Evolutionary conservation across 1,140 invertebrate species (phyloP).

Genomic region (Penaeus chinensis): DNA sequence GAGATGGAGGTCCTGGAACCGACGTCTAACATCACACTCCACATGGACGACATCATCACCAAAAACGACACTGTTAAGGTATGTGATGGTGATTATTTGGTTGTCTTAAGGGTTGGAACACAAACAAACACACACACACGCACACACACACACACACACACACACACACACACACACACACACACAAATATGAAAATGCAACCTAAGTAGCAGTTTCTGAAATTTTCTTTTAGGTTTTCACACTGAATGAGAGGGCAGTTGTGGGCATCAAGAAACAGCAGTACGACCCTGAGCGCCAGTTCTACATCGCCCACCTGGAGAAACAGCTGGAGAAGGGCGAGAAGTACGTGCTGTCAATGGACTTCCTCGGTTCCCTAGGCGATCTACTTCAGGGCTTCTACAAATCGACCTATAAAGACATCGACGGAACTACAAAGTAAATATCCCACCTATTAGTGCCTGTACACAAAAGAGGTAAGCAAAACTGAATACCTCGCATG

Average conservation of each 20-base stretch:
- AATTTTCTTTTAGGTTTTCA: too few relatives aligned
- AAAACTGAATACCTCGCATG: not conserved
- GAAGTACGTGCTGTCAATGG: constrained; percentile 42
- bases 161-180: too few relatives aligned
- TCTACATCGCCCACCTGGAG: constrained; percentile 77
- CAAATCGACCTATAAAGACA: constrained; percentile 34
- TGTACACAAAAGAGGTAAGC: not conserved
- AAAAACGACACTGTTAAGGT: constrained; percentile 28
- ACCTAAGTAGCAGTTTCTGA: too few relatives aligned
- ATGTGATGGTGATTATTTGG: not conserved
- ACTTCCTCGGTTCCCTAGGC: constrained; percentile 52
- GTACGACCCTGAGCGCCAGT: constrained; percentile 77
- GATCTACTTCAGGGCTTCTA: constrained; percentile 62
- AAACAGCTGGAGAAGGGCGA: too few relatives aligned
- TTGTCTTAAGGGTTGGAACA: too few relatives aligned
- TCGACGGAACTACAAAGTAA: constrained; percentile 27
- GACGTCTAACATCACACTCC: too few relatives aligned
- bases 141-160: too few relatives aligned
- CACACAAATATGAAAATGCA: too few relatives aligned
- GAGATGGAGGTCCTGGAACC: too few relatives aligned
- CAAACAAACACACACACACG: too few relatives aligned
- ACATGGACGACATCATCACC: constrained; percentile 54
- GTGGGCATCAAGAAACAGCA: not conserved
- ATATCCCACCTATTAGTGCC: not conserved
- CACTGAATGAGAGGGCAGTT: too few relatives aligned